phyloP scores from a whole-genome alignment of 2,113 vertebrate species.

The Strigops habroptila region DNA sequence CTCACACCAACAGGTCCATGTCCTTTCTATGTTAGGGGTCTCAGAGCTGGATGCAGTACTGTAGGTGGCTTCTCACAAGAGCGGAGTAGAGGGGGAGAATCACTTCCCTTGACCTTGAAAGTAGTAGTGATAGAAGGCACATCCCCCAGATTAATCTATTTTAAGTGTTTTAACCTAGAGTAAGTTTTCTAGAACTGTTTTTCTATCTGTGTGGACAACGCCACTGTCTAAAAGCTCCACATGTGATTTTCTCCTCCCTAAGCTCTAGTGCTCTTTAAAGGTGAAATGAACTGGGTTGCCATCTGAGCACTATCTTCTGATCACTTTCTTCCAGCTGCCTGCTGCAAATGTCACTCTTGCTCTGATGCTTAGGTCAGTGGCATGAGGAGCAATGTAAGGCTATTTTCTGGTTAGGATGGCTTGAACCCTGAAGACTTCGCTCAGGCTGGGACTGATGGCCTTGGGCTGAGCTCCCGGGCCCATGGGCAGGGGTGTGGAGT shows the following conservation, averaged over 20 bases:
- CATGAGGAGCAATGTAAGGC: rapidly evolving
- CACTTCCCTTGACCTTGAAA: neutral
- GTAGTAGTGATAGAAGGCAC: neutral
- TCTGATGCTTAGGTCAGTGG: neutral
- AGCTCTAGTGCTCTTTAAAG: rapidly evolving
- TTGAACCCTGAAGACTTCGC: neutral
- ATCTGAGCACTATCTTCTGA: neutral
- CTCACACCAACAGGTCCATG: neutral
- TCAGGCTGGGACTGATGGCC: neutral
- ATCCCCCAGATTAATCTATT: neutral
- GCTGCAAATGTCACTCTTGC: neutral
- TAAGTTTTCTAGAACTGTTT: neutral
- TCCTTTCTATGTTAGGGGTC: neutral
- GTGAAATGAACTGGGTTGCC: neutral
- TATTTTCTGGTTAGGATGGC: neutral
- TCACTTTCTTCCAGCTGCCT: neutral
- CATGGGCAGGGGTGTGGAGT: neutral
- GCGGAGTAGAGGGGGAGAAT: neutral
- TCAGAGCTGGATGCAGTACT: neutral
- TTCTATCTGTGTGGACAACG: neutral
- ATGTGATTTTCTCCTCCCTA: neutral
- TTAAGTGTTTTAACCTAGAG: neutral
- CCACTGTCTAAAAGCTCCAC: neutral
- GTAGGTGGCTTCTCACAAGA: neutral
- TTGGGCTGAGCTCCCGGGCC: neutral